Conservation (phyloP, 2,888 invertebrate species). For the Trichacis sp. region DNA sequence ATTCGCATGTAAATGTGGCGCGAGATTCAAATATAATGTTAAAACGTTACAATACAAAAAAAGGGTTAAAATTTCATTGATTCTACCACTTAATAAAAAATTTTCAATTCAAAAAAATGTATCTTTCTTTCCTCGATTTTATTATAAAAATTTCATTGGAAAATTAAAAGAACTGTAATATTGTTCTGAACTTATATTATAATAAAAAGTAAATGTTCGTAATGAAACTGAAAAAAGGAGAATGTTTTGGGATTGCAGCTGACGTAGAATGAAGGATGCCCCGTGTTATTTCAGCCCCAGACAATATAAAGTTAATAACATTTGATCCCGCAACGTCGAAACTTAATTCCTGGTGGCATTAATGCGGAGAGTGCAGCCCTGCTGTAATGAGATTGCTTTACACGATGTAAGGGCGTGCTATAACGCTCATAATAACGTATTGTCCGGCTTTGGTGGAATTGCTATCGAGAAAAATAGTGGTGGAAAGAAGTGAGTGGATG, state of each 20-base stretch:
- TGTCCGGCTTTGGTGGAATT: conserved; percentile 27
- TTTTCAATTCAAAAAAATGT: too few relatives aligned
- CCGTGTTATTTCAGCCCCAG: conserved; percentile 48
- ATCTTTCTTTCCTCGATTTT: too few relatives aligned
- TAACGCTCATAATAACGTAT: conserved; percentile 55
- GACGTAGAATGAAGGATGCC: conserved; percentile 45
- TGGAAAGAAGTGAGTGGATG: conserved; percentile 13
- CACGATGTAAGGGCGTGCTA: conserved; percentile 58
- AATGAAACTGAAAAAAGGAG: background rate
- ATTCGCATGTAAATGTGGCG: conserved; percentile 5
- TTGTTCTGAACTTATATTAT: too few relatives aligned
- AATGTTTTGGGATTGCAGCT: conserved; percentile 40
- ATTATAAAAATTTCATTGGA: too few relatives aligned
- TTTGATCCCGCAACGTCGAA: conserved; percentile 62
- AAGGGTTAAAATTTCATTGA: conserved; percentile 4
- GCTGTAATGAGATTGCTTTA: conserved; percentile 44
- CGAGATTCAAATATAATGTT: conserved; percentile 19
- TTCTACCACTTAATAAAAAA: too few relatives aligned
- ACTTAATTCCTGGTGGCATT: conserved; percentile 67
- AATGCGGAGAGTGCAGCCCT: conserved; percentile 53
- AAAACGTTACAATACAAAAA: conserved; percentile 3
- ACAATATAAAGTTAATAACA: conserved; percentile 65
- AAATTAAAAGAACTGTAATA: too few relatives aligned
- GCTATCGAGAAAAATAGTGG: conserved; percentile 13
- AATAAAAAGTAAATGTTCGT: too few relatives aligned